Base-by-base conservation (phyloP, 2,888 invertebrate genomes). In the Drosophila cognata region DNA sequence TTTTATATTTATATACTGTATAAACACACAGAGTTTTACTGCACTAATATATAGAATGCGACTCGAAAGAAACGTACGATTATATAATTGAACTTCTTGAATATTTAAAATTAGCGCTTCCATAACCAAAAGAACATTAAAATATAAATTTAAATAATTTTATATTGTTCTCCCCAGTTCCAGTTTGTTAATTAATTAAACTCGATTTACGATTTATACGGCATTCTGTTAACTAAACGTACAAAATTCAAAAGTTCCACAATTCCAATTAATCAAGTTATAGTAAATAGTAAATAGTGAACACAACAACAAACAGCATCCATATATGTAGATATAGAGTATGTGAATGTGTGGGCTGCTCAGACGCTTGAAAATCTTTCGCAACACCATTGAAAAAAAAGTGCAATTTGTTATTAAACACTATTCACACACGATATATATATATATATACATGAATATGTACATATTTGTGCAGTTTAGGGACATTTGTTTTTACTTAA, bases 61-160 rank as follows among this genome's bases (percentile, higher is more conserved):
- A 55, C 50, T 71, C 57, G 59, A 36, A 64, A 69, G 69, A 89
- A 79, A 74, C 71, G 74, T 87, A 77, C 84, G 87, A 81, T 77
- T 77, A 76, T 53, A 31, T 21, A 36, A 41, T 67, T 74, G 50
- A 75, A 71, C 57, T 80, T 84, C 72, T 75, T 71, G 36, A 71
- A 65, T 74, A 59, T 85, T 77, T 74, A 50, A 71, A 76, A 81
- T 73, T 74, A 81, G 89, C 76, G 89, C 89, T 84, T 84, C 84
- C 84, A 84, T 70, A 77, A 58, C 65, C 64, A 52, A 70, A 66
- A 38, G 21, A 25, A 65, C 60, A 41, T 29, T 33, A 3, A 43
- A 33, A 57, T 25, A 33, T 71, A 33, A 18, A 38, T 43, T 43
- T 11, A 43, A 38, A 3, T 38, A 38, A 3, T 31, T 56, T 35